Percentiles rank a stretch among this genome's conserved stretches.
These are phyloP conservation scores for Percopsis omiscomaycus DNA, from an alignment of 2,797 vertebrate species.

Conservation along the genomic window DNA sequence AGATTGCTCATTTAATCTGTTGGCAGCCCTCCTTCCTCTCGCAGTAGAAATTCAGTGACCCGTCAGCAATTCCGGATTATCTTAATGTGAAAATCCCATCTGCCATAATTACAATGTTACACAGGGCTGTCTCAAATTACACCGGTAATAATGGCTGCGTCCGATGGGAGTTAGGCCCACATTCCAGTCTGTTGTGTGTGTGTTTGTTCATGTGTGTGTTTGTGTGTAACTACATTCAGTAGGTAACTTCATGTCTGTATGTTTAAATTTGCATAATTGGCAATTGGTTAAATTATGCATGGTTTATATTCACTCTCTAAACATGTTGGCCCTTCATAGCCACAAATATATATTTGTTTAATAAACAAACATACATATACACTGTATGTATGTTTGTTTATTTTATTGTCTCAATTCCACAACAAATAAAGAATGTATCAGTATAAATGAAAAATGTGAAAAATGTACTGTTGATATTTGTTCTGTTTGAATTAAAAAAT, in stretches of 20 bases:
- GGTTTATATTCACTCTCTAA: no score
- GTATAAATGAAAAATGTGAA: background rate
- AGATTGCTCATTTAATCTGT: conserved; percentile 75
- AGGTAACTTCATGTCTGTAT: background rate
- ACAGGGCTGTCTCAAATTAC: conserved; percentile 68
- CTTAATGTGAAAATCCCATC: conserved; percentile 75
- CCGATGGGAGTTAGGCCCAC: conserved; percentile 48
- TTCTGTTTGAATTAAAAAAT: background rate
- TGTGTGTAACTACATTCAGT: background rate
- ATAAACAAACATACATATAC: no score
- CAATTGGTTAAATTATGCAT: no score
- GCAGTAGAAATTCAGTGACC: conserved; percentile 67
- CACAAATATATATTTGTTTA: no score
- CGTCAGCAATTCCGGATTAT: conserved; percentile 73
- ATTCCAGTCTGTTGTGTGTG: conserved; percentile 28
- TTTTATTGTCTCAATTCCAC: no score
- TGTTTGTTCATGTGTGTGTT: conserved; percentile 22
- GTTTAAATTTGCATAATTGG: no score
- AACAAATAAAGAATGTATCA: background rate
- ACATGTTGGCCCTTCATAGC: no score
- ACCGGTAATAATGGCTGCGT: conserved; percentile 63
- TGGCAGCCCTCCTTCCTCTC: conserved; percentile 58
- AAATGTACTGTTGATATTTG: background rate
- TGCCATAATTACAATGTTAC: conserved; percentile 75
- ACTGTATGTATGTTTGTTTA: no score